These are phyloP conservation scores for Magallana nippona DNA, from an alignment of 2,888 invertebrate genomes.

Conservation along the genomic window DNA sequence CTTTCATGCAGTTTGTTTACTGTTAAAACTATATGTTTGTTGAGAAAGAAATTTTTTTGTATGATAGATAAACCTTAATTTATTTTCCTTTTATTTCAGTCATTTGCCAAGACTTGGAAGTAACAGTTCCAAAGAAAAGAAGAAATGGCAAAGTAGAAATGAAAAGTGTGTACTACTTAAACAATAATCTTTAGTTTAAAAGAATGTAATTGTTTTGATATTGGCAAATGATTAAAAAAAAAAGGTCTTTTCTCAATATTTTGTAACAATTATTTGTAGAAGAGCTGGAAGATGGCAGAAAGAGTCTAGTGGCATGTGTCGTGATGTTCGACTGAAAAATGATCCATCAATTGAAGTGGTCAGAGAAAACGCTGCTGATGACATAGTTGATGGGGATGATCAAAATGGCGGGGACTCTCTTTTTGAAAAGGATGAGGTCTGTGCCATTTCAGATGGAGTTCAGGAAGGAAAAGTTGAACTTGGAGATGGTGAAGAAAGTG, in stretches of 20 bases:
- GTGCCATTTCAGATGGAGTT: not conserved
- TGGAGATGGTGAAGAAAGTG: not conserved
- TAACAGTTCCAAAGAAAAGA: not conserved
- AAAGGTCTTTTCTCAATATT: not conserved
- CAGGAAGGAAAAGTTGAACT: not conserved
- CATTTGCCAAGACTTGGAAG: slow-evolving; percentile 3
- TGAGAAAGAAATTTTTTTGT: not conserved
- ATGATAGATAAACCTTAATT: too few species aligned
- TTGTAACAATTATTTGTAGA: not conserved
- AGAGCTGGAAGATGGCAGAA: not conserved
- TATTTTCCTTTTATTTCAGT: not conserved
- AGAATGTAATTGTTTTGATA: not conserved
- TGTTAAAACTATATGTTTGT: too few species aligned
- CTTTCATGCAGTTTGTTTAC: too few species aligned
- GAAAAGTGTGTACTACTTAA: not conserved
- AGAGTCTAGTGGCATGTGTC: slow-evolving; percentile 51
- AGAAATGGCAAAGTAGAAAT: not conserved
- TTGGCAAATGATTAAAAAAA: not conserved
- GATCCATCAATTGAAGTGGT: slow-evolving; percentile 51
- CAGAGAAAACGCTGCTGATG: slow-evolving; percentile 40
- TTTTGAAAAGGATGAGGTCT: not conserved
- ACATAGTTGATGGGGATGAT: slow-evolving; percentile 37
- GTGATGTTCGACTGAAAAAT: slow-evolving; percentile 55
- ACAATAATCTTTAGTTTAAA: too few species aligned
- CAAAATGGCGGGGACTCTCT: slow-evolving; percentile 42